These are phyloP conservation scores for Leptogaster cylindrica DNA, from an alignment of 2,888 invertebrate genomes.

Conservation along the genomic window DNA sequence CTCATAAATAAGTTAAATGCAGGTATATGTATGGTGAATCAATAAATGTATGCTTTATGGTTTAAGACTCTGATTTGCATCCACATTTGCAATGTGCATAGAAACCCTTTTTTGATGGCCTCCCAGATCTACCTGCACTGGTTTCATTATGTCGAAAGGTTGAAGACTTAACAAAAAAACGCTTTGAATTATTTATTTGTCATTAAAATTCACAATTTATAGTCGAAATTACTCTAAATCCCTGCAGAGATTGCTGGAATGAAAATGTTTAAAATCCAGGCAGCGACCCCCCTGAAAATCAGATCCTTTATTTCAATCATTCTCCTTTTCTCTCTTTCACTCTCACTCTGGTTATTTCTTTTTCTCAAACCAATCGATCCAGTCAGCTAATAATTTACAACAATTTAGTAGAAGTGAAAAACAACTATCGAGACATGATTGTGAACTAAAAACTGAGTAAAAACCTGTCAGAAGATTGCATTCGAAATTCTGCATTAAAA, in stretches of 20 bases:
- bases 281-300: conserved; percentile 21
- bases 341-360: not conserved
- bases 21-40: not conserved
- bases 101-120: no score
- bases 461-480: conserved; percentile 25
- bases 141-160: no score
- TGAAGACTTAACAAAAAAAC: conserved; percentile 4
- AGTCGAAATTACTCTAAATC: conserved; percentile 7
- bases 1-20: conserved; percentile 10
- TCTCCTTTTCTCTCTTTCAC: no score
- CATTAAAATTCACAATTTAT: conserved; percentile 5
- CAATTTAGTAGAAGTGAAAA: conserved; percentile 12
- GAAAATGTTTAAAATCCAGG: conserved; percentile 2
- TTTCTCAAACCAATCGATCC: not conserved
- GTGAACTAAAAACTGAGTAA: conserved; percentile 1
- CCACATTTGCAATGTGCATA: not conserved
- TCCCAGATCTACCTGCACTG: conserved; percentile 17
- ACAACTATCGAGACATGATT: not conserved
- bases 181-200: conserved; percentile 22
- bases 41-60: not conserved
- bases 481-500: conserved; percentile 20
- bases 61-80: no score
- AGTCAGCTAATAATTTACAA: conserved; percentile 23
- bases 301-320: no score
- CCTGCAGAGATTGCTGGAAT: not conserved